Evolutionary conservation across 1,140 invertebrate species (phyloP), one percentile per base, ranked within the genome.

Genomic region (Dinothrombium tinctorium): DNA sequence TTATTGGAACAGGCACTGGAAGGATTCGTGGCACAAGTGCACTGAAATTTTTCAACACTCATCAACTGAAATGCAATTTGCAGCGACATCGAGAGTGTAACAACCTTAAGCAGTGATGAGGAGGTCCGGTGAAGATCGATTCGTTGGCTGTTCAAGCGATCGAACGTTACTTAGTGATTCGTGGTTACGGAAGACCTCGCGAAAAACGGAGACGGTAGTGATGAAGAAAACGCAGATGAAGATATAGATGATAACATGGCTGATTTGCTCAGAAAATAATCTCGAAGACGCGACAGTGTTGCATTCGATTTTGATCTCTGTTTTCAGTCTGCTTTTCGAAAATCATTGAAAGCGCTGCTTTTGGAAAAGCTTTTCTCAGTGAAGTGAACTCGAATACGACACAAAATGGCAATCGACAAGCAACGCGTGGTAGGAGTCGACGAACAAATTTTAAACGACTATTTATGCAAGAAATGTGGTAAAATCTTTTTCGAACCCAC

Each of bases 101-200:
- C 43, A 86, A 78, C 58, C 61, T 98, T 31, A 78, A 83, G 45
- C 87, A 95, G 56, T 99, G 90, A 87, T 87, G 90, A 57, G 89
- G 90, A 24, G 89, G 90, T 40, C 84, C 89, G 38, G 92, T 96
- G 1, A 90, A 95, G 63, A 92, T 95, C 50, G 92, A 98, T 65
- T 90, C 92, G 5, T 65, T 98, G 50, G 92, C 92, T 33, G 87
- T 98, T 3, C 87, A 95, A 62, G 89, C 92, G 26, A 96, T 99
- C 54, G 92, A 98, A 64, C 55, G 65, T 41, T 69, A 67, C 48
- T 51, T 65, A 20, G 51, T 65, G 29, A 45, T 53, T 20, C 36
- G 53, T 33, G 54, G 55, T 8, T 57, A 55, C 47, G 52, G 50
- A 4, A 45, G 47, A 44, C 33, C 51, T 9, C 50, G 46, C 40